These are phyloP conservation scores for Siniperca obscura DNA, from an alignment of 2,797 vertebrate species.

Conservation along the genomic window DNA sequence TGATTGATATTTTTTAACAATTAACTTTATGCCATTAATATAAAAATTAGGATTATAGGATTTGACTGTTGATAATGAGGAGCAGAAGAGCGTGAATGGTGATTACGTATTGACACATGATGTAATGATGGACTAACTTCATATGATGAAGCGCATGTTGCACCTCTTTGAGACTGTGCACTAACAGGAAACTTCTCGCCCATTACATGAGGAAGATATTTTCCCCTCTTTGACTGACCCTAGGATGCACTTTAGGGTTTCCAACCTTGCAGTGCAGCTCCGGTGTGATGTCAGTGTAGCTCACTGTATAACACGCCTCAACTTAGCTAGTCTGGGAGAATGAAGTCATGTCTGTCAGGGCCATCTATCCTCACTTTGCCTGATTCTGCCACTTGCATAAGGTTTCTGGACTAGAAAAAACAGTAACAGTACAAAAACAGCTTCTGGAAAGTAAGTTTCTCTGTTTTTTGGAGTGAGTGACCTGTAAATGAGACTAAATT, in stretches of 20 bases:
- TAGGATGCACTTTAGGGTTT: slow-evolving; percentile 52
- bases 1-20: too few species aligned
- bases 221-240: slow-evolving; percentile 62
- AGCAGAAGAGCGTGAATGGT: too few species aligned
- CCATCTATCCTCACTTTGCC: slow-evolving; percentile 61
- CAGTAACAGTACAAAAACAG: background rate
- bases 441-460: background rate
- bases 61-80: too few species aligned
- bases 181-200: slow-evolving; percentile 54
- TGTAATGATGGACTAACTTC: too few species aligned
- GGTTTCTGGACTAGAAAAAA: slow-evolving; percentile 14
- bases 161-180: background rate
- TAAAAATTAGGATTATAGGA: too few species aligned
- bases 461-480: slow-evolving; percentile 1
- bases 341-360: slow-evolving; percentile 80
- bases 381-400: slow-evolving; percentile 36
- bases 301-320: slow-evolving; percentile 34
- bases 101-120: too few species aligned
- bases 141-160: too few species aligned
- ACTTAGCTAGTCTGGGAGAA: slow-evolving; percentile 45
- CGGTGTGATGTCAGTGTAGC: slow-evolving; percentile 44
- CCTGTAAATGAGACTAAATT: background rate
- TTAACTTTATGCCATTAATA: too few species aligned
- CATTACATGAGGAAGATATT: slow-evolving; percentile 65
- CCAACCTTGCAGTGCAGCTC: slow-evolving; percentile 26